phyloP scores from a whole-genome alignment of 2,113 vertebrate genomes.

The Melospiza georgiana region DNA sequence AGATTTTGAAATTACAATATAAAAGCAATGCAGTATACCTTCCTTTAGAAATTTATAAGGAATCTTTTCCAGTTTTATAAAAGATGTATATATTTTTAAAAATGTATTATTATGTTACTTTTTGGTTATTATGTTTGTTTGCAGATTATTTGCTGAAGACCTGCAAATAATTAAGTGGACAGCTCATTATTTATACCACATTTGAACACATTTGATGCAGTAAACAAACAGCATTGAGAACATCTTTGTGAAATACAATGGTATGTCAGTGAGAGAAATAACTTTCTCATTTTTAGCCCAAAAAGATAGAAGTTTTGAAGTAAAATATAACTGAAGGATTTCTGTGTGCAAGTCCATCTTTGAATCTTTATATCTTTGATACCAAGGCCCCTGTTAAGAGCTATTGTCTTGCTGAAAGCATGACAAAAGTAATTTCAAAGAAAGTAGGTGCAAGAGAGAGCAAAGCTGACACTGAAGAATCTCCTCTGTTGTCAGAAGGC shows the following conservation, averaged over 20 bases:
- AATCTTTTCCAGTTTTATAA: not conserved
- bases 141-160: not conserved
- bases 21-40: not conserved
- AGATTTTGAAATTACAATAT: not conserved
- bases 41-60: not conserved
- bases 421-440: conserved; percentile 2
- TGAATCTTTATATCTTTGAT: not conserved
- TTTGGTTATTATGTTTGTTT: not conserved
- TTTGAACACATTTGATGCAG: not conserved
- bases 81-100: not conserved
- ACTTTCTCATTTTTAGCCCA: not conserved
- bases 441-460: not conserved
- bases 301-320: not conserved
- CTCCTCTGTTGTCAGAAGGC: conserved; percentile 12
- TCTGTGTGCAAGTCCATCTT: not conserved
- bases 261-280: not conserved
- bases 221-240: not conserved
- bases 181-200: not conserved
- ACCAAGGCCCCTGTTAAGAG: not conserved
- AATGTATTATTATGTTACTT: not conserved
- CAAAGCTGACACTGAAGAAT: not conserved
- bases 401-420: not conserved
- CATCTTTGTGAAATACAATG: not conserved
- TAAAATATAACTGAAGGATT: not conserved
- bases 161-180: not conserved